Evolutionary conservation across 2,113 vertebrate species (phyloP), one percentile per base, ranked within the genome.

Genomic region (Macaca mulatta): DNA sequence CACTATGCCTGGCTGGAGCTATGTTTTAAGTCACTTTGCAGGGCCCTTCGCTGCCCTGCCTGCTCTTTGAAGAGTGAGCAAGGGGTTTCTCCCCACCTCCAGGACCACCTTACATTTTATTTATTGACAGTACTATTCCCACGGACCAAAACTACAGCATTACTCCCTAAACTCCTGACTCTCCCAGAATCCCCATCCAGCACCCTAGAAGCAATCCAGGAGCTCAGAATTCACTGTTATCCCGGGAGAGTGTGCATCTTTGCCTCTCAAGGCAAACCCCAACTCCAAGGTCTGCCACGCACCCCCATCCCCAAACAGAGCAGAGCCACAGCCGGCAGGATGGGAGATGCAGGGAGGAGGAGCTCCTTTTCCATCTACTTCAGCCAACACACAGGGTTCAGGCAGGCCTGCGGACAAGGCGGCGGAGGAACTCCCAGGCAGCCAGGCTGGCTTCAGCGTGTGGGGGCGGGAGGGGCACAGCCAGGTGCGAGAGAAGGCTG

Each of bases 401-500:
- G 94, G 93, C 96, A 45, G 50, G 97, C 96, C 92, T 96, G 96
- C 75, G 77, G 93, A 75, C 72, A 95, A 97, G 94, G 2, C 5
- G 86, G 97, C 5, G 86, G 97, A 85, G 96, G 96, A 94, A 86
- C 82, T 97, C 95, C 98, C 94, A 97, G 98, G 97, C 96, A 97
- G 96, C 92, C 96, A 92, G 83, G 86, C 94, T 67, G 83, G 96
- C 90, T 95, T 81, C 97, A 95, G 92, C 90, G 85, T 83, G 95
- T 96, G 96, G 95, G 91, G 95, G 92, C 67, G 92, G 96, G 97
- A 97, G 85, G 85, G 52, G 35, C 40, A 96, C 94, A 81, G 94
- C 94, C 97, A 97, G 97, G 97, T 97, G 61, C 14, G 84, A 96
- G 97, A 78, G 97, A 96, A 97, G 97, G 96, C 98, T 95, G 98